Conservation (phyloP, 1,140 invertebrate genomes). For the Drosophila pandora region DNA sequence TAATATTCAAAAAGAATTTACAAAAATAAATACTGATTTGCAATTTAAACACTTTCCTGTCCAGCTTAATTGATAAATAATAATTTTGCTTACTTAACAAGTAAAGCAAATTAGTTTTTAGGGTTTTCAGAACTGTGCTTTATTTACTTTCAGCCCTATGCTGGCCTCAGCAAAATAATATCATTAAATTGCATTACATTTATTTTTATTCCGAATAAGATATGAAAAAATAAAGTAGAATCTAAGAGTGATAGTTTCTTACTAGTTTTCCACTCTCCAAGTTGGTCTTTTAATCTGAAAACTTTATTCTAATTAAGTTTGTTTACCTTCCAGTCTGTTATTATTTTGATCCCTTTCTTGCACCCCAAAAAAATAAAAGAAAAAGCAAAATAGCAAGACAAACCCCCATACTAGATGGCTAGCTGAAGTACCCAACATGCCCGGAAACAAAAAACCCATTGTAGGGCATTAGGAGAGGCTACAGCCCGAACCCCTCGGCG, state of each 20-base stretch:
- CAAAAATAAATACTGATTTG: neutral
- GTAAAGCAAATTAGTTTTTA: neutral
- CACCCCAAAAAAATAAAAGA: neutral
- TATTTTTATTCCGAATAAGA: neutral
- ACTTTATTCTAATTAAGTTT: neutral
- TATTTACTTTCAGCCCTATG: neutral
- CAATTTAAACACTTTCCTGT: too few species aligned
- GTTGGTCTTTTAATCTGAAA: too few species aligned
- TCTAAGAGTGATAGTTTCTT: too few species aligned
- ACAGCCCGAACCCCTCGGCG: conserved; percentile 36
- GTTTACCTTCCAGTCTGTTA: neutral
- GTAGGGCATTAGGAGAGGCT: conserved; percentile 48
- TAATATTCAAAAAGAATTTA: neutral
- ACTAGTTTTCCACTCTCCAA: too few species aligned
- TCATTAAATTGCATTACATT: neutral
- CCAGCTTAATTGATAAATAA: too few species aligned
- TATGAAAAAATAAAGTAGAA: too few species aligned
- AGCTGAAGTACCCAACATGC: neutral
- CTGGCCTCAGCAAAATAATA: neutral
- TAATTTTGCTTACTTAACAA: neutral
- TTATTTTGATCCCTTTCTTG: neutral
- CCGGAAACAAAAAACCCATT: conserved; percentile 22
- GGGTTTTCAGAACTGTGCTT: neutral
- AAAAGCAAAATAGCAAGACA: neutral
- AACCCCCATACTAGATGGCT: neutral